Evolutionary conservation across 1,140 invertebrate species (phyloP).

Genomic region (Scaptomyza pallida): DNA sequence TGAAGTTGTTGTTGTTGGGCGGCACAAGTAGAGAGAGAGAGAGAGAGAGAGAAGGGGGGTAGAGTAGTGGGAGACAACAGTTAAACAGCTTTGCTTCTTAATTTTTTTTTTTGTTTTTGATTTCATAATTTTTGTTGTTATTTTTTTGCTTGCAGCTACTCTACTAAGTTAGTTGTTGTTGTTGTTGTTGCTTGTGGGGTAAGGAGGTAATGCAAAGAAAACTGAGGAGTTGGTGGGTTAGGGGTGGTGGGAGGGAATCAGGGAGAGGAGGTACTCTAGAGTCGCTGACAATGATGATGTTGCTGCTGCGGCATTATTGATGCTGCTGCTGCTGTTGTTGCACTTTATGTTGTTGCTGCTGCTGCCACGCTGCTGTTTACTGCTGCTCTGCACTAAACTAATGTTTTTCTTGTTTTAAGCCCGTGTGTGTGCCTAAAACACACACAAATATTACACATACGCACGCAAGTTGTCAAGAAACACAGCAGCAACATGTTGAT

Average conservation of each 20-base stretch:
- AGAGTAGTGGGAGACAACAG: constrained; percentile 78
- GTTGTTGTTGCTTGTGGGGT: constrained; percentile 30
- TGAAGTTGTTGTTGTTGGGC: constrained; percentile 43
- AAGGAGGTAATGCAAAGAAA: constrained; percentile 54
- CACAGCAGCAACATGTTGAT: constrained; percentile 31
- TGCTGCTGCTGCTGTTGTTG: constrained; percentile 34
- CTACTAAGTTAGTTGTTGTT: constrained; percentile 72
- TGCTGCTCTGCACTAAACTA: constrained; percentile 41
- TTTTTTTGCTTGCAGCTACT: constrained; percentile 71
- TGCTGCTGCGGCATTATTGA: constrained; percentile 60
- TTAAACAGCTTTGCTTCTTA: constrained; percentile 73
- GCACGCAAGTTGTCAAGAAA: constrained; percentile 10
- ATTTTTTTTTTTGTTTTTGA: constrained; percentile 35
- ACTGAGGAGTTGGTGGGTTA: constrained; percentile 37
- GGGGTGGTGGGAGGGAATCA: not conserved
- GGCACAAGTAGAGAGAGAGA: constrained; percentile 53
- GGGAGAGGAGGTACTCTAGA: constrained; percentile 39
- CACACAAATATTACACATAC: constrained; percentile 15
- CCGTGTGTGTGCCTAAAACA: constrained; percentile 9
- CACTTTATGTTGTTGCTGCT: constrained; percentile 28
- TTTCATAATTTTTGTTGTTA: constrained; percentile 40
- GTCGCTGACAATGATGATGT: constrained; percentile 82
- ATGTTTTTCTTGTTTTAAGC: constrained; percentile 3
- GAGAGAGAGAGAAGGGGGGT: constrained; percentile 38
- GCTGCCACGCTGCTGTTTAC: constrained; percentile 47